These are phyloP conservation scores for Leguminivora glycinivorella DNA, from an alignment of 1,140 invertebrate species.

Conservation along the genomic window DNA sequence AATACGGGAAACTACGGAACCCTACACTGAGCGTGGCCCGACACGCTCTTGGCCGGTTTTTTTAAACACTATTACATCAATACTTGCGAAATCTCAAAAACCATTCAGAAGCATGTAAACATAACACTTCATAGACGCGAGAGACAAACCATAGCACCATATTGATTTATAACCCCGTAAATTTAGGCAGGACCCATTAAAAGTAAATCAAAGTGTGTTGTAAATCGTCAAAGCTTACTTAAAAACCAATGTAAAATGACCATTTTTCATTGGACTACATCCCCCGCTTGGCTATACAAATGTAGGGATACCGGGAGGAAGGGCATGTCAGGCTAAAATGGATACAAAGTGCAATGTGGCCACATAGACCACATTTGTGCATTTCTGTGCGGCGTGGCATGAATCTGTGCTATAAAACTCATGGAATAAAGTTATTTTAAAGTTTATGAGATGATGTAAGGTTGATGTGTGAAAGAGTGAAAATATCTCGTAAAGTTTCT, in stretches of 20 bases:
- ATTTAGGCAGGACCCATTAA: slow-evolving; percentile 41
- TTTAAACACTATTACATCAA: not conserved
- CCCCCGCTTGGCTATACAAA: not conserved
- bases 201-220: slow-evolving; percentile 46
- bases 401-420: slow-evolving; percentile 22
- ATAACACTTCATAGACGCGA: slow-evolving; percentile 30
- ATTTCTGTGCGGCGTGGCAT: slow-evolving; percentile 12
- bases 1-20: too few species aligned
- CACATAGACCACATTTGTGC: slow-evolving; percentile 16
- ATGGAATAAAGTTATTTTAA: slow-evolving; percentile 23
- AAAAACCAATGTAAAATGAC: not conserved
- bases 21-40: too few species aligned
- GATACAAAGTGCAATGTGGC: not conserved
- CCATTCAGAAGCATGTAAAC: not conserved
- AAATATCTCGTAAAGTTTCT: not conserved
- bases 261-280: not conserved
- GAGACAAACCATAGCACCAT: slow-evolving; percentile 34
- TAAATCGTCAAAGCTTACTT: slow-evolving; percentile 43
- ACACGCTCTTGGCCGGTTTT: too few species aligned
- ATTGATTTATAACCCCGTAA: slow-evolving; percentile 51
- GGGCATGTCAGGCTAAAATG: not conserved
- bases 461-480: not conserved
- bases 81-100: not conserved
- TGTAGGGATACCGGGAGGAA: not conserved
- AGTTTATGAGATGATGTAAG: slow-evolving; percentile 9